phyloP scores from a whole-genome alignment of 2,888 invertebrate genomes.

The Plebejus argus region DNA sequence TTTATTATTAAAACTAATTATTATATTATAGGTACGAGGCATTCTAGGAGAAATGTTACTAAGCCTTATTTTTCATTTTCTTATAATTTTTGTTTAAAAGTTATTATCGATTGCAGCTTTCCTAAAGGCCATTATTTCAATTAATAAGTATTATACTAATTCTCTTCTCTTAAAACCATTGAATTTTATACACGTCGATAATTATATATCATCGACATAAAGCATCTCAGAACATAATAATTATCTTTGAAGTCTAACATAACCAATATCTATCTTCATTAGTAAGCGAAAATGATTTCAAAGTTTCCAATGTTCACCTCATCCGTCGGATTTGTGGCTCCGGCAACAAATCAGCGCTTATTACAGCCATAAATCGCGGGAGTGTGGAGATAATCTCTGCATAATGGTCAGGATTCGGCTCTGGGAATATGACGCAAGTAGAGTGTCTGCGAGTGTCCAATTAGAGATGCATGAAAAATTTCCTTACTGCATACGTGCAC shows the following conservation, averaged over 20 bases:
- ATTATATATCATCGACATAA: no score
- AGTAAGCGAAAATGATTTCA: neutral
- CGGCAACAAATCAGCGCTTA: constrained; percentile 13
- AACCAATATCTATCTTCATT: neutral
- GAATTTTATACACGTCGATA: no score
- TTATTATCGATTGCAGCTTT: no score
- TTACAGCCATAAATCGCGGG: neutral
- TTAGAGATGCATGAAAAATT: constrained; percentile 15
- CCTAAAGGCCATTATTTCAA: no score
- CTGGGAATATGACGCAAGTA: constrained; percentile 4
- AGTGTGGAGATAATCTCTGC: constrained; percentile 7
- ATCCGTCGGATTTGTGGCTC: neutral
- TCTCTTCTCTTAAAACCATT: no score
- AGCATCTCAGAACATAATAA: neutral
- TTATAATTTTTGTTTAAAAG: no score
- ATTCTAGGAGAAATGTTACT: no score
- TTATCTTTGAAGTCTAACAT: neutral
- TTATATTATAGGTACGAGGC: no score
- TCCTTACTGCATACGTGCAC: neutral
- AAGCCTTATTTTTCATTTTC: no score
- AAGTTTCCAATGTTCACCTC: neutral
- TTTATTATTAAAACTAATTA: no score
- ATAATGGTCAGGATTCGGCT: constrained; percentile 8
- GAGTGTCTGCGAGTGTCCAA: constrained; percentile 9
- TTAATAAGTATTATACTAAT: no score